Percentiles rank a stretch among this genome's conserved stretches.
Evolutionary conservation across 2,888 invertebrate genomes (phyloP).

Genomic region (Altica lythri): DNA sequence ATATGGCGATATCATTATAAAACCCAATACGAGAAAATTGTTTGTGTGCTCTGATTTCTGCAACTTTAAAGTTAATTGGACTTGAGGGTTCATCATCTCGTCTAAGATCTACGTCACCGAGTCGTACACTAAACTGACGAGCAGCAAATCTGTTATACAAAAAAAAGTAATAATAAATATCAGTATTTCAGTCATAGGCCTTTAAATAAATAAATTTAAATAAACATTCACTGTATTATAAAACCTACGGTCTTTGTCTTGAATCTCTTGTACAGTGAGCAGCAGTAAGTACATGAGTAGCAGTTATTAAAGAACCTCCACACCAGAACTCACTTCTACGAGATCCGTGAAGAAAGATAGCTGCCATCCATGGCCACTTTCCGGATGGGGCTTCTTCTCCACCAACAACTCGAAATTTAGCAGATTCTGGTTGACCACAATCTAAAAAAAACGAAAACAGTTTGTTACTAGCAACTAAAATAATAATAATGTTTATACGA

Average conservation of each 20-base stretch:
- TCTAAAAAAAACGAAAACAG: conserved; percentile 66
- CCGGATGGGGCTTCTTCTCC: conserved; percentile 84
- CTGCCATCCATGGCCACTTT: conserved; percentile 96
- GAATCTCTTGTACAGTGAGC: conserved; percentile 93
- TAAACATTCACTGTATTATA: conserved; percentile 1
- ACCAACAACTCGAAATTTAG: conserved; percentile 87
- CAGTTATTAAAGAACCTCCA: conserved; percentile 85
- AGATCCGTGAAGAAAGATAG: conserved; percentile 86
- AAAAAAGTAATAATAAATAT: not conserved
- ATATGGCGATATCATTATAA: conserved; percentile 92
- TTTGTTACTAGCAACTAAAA: no score
- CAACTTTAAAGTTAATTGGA: conserved; percentile 78
- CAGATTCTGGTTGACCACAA: conserved; percentile 82
- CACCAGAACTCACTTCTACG: conserved; percentile 91
- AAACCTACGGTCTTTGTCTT: conserved; percentile 83
- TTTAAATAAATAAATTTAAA: no score
- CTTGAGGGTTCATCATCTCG: conserved; percentile 84
- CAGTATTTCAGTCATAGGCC: not conserved
- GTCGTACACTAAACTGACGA: conserved; percentile 84
- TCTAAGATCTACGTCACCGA: conserved; percentile 86
- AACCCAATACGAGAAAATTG: conserved; percentile 89
- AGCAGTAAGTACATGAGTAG: conserved; percentile 82
- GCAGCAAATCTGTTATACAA: conserved; percentile 74
- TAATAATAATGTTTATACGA: no score
- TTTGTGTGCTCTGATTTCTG: conserved; percentile 80